Conservation (phyloP, 1,140 invertebrate species). For the Drosophila asahinai region DNA sequence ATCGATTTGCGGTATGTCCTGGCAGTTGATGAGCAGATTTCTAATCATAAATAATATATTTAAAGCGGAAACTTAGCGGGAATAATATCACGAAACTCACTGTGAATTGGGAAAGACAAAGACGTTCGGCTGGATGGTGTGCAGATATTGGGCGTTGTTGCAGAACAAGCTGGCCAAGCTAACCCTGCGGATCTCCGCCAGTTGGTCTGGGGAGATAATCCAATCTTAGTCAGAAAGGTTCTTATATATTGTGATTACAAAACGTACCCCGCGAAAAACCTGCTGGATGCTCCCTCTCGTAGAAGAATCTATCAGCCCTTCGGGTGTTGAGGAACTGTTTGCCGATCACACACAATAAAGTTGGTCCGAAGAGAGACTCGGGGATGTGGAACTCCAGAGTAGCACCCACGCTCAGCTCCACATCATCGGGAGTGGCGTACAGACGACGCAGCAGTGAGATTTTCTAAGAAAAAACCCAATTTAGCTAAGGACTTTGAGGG, state of each 20-base stretch:
- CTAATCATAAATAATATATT: slow-evolving; percentile 41
- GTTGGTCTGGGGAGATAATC: slow-evolving; percentile 88
- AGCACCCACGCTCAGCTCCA: slow-evolving; percentile 94
- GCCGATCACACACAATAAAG: slow-evolving; percentile 94
- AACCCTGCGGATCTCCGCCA: slow-evolving; percentile 93
- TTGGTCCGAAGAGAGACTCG: slow-evolving; percentile 93
- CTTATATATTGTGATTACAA: background rate
- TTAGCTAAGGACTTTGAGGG: too few species aligned
- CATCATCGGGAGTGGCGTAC: slow-evolving; percentile 89
- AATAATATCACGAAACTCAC: slow-evolving; percentile 35
- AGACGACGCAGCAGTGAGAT: slow-evolving; percentile 61
- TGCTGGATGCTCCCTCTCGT: slow-evolving; percentile 89
- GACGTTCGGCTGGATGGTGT: slow-evolving; percentile 89
- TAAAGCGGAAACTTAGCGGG: background rate
- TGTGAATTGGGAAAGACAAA: slow-evolving; percentile 86
- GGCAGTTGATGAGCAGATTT: slow-evolving; percentile 87
- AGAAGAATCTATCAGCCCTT: slow-evolving; percentile 93
- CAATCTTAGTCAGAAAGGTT: too few species aligned
- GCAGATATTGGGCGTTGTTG: slow-evolving; percentile 91
- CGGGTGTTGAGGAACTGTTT: slow-evolving; percentile 94
- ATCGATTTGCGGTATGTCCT: slow-evolving; percentile 88
- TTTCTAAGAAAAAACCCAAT: slow-evolving; percentile 54
- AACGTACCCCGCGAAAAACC: slow-evolving; percentile 90
- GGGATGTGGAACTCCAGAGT: slow-evolving; percentile 91
- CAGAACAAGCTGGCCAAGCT: slow-evolving; percentile 94